phyloP scores from a whole-genome alignment of 2,113 vertebrate genomes.

The Rhagologus leucostigma region DNA sequence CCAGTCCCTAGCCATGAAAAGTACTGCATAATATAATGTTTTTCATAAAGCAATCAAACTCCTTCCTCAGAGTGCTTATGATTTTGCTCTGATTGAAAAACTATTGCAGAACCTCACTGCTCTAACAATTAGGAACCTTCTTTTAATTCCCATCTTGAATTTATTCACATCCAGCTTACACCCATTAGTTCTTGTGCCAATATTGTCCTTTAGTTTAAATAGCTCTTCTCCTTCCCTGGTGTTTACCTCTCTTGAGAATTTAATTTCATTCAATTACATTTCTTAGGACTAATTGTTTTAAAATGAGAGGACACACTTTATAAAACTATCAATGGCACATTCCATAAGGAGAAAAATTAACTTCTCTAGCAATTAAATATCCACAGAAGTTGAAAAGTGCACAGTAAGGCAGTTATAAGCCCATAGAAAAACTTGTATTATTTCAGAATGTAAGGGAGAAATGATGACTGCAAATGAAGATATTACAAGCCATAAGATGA shows the following conservation, averaged over 20 bases:
- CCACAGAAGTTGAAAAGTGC: not conserved
- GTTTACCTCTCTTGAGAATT: slow-evolving; percentile 30
- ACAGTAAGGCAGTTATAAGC: not conserved
- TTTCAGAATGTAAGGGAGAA: not conserved
- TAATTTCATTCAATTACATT: slow-evolving; percentile 41
- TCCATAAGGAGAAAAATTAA: slow-evolving; percentile 36
- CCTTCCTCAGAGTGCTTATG: not conserved
- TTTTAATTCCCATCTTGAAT: slow-evolving; percentile 18
- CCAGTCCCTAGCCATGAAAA: not conserved
- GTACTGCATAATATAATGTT: not conserved
- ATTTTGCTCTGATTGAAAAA: not conserved
- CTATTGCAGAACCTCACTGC: not conserved
- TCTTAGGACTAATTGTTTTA: slow-evolving; percentile 41
- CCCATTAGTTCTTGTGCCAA: slow-evolving; percentile 18
- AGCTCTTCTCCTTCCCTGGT: not conserved
- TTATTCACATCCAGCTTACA: slow-evolving; percentile 4
- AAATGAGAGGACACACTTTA: slow-evolving; percentile 23
- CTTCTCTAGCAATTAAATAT: slow-evolving; percentile 7
- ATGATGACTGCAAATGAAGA: not conserved
- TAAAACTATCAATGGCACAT: slow-evolving; percentile 12
- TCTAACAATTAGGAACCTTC: not conserved
- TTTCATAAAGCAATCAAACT: not conserved
- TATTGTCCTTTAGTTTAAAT: slow-evolving; percentile 49
- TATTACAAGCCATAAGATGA: not conserved
- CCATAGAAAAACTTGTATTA: not conserved